Evolutionary conservation across 1,140 invertebrate species (phyloP), one percentile per base, ranked within the genome.

Genomic region (Listronotus bonariensis): DNA sequence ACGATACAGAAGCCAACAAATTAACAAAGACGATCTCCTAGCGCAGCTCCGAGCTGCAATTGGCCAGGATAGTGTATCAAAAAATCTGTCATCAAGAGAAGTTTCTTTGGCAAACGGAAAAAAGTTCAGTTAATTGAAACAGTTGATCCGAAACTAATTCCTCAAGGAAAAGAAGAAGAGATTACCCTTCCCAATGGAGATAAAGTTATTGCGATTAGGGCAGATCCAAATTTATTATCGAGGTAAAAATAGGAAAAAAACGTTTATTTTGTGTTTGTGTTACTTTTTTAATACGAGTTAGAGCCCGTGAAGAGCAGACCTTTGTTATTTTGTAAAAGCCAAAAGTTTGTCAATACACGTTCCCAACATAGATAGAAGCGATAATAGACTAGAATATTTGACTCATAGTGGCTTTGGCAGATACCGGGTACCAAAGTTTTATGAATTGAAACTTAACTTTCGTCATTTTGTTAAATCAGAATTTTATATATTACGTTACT

Each of bases 71-170:
- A 80, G 80, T 20, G 81, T 83, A n/a, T 82, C 82, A 18, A 87
- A 85, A 74, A 90, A 89, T 67, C 86, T 89, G 36, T 85, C 87
- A 3, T 89, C 88, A 0, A 83, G 88, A 48, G 89, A 91, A 76
- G 83, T 91, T 32, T 84, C 88, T 31, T 72, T 91, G 31, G 84
- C 87, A 0, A 89, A 89, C 72, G 90, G 89, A 9, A 88, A 91
- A 88, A 87, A 70, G 84, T 90, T 32, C 88, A 88, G 77, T 83
- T 91, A 0, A 89, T 91, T 54, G 80, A 83, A 74, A 86, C 86
- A 36, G 81, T 81, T 1, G 86, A 88, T 76, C 86, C 86, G 6
- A 86, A 86, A 72, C 75, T 87, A 31, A 83, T 88, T 62, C 80
- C 82, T 4, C 80, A 81, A 34, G 83, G 83, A 5, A 78, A 75